These are phyloP conservation scores for Zalophus californianus DNA, from an alignment of 2,797 vertebrate genomes.

Conservation along the genomic window DNA sequence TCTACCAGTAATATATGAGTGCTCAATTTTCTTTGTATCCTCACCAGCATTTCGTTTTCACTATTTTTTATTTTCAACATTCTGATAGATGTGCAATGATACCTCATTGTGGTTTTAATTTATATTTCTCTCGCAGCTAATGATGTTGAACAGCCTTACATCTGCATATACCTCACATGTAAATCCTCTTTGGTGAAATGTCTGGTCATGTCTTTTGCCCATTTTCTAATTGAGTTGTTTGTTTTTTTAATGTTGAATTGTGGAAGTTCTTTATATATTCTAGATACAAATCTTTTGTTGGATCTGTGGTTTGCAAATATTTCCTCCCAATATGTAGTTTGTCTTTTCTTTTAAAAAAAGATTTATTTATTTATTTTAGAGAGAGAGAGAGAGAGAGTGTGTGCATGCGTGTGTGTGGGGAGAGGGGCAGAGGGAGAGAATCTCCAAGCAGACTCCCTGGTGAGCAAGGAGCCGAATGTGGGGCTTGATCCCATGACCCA, in stretches of 20 bases:
- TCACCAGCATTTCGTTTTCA: slow-evolving; percentile 27
- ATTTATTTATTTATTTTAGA: neutral
- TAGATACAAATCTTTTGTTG: neutral
- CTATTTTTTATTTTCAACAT: slow-evolving; percentile 26
- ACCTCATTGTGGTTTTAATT: neutral
- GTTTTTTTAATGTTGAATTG: neutral
- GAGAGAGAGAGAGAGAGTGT: neutral
- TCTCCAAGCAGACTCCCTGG: neutral
- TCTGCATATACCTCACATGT: neutral
- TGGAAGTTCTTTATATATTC: neutral
- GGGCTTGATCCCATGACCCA: neutral
- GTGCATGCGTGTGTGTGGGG: neutral
- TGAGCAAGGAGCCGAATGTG: neutral
- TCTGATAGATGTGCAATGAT: neutral
- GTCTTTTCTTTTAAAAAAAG: neutral
- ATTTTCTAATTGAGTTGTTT: neutral
- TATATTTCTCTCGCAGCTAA: slow-evolving; percentile 17
- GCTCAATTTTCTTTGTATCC: slow-evolving; percentile 16
- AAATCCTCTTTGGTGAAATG: neutral
- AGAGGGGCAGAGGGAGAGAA: neutral
- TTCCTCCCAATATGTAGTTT: neutral
- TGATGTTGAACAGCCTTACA: neutral
- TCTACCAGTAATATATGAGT: neutral
- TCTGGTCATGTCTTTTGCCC: neutral
- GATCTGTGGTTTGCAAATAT: neutral